Evolutionary conservation across 2,797 vertebrate species (phyloP).

Genomic region (Betta splendens): DNA sequence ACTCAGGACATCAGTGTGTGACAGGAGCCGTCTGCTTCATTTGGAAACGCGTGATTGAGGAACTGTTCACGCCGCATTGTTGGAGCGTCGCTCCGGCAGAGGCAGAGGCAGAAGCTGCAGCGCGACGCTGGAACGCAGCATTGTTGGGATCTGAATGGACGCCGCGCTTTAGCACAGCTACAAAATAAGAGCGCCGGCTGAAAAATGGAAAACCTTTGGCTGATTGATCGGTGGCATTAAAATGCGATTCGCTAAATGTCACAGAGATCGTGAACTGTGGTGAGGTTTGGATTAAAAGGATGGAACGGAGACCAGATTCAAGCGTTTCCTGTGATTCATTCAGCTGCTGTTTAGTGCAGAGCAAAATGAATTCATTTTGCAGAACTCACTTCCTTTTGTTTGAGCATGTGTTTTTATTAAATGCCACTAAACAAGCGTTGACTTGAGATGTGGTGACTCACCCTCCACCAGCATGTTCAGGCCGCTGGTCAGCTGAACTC

Average conservation of each 20-base stretch:
- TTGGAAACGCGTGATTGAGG: conserved; percentile 52
- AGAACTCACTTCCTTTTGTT: conserved; percentile 34
- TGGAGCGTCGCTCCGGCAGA: conserved; percentile 37
- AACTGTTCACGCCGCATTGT: conserved; percentile 34
- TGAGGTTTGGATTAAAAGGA: conserved; percentile 16
- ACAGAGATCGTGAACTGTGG: conserved; percentile 25
- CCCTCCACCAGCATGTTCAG: conserved; percentile 8
- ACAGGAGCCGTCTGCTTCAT: conserved; percentile 31
- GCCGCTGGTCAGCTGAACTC: conserved; percentile 41
- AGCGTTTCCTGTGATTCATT: conserved; percentile 18
- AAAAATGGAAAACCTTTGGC: conserved; percentile 26
- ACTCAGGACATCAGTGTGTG: conserved; percentile 31
- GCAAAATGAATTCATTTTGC: conserved; percentile 13
- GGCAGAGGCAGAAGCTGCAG: conserved; percentile 24
- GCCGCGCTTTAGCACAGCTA: conserved; percentile 33
- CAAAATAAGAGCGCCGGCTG: conserved; percentile 22
- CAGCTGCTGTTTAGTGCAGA: conserved; percentile 1
- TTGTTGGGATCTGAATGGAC: conserved; percentile 44
- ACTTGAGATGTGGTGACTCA: conserved; percentile 25
- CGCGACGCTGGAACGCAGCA: conserved; percentile 23
- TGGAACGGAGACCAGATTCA: not conserved
- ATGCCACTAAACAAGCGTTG: not conserved
- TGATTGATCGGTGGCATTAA: conserved; percentile 34
- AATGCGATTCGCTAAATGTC: conserved; percentile 44
- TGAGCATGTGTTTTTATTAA: too few relatives aligned